Evolutionary conservation across 1,140 invertebrate species (phyloP), one percentile per base, ranked within the genome.

Genomic region (Vollenhovia emeryi): DNA sequence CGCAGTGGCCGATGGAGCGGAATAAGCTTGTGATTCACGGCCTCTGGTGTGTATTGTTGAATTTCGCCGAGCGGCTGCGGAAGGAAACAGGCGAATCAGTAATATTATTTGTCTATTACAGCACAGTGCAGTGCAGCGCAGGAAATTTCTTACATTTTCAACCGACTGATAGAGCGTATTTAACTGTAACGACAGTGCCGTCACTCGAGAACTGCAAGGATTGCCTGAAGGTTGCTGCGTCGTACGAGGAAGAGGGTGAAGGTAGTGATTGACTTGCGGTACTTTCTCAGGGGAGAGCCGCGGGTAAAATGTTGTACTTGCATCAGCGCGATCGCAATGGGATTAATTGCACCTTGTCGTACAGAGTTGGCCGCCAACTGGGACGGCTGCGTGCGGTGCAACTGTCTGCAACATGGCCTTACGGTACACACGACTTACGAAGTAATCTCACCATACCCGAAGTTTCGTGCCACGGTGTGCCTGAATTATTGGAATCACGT

Each of bases 401-500:
- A 95, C 84, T 97, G 97, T 92, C 91, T 97, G 36, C 94, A 95
- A 84, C 97, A 97, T 92, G 96, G 96, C 86, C 95, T 96, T 52
- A 97, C 96, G 69, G 95, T 97, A 48, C 97, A 97, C 91, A 96
- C 96, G 21, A 96, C 96, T 36, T 97, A 97, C 91, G 96, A 97
- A 90, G 95, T 97, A 74, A 96, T 97, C 40, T 96, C 96, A 50
- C 97, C 97, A 8, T 97, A 96, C 93, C 97, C 97, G 4, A 93
- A 94, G 85, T 97, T 97, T 91, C 95, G 95, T 79, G 95, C 96
- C 5, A 92, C 94, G 24, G 95, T 96, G 15, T 96, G 96, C 88
- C 93, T 97, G 62, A 96, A 96, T 90, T 95, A 96, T 74, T 95
- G 96, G 90, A 96, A 96, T 79, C 95, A 96, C 64, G 96, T 97